phyloP scores from a whole-genome alignment of 2,888 invertebrate genomes.

The Spisula solida region DNA sequence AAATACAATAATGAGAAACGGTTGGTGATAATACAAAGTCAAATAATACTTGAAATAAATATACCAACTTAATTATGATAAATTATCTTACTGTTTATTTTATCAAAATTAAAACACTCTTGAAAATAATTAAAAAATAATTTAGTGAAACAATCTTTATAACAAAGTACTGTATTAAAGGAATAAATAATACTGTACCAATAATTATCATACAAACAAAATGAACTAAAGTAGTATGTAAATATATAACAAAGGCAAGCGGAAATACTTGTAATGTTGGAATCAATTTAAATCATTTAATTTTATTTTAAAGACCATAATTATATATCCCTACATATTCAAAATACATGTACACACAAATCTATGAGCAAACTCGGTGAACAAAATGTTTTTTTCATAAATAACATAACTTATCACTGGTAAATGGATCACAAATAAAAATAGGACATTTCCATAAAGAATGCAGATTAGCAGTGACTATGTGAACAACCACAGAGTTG shows the following conservation, averaged over 20 bases:
- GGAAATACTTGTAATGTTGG: too few relatives aligned
- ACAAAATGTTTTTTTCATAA: neutral
- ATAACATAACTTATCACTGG: neutral
- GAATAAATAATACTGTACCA: neutral
- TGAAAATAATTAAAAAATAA: neutral
- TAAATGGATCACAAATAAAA: neutral
- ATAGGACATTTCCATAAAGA: neutral
- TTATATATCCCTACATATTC: too few relatives aligned
- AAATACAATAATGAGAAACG: neutral
- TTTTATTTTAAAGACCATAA: too few relatives aligned
- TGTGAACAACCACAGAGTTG: neutral
- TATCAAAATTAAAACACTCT: neutral
- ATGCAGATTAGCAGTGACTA: slow-evolving; percentile 1
- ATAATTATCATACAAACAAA: neutral
- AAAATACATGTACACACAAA: too few relatives aligned
- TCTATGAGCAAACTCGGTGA: neutral
- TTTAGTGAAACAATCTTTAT: neutral
- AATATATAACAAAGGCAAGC: too few relatives aligned
- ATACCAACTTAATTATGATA: neutral
- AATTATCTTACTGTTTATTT: neutral
- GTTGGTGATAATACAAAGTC: neutral
- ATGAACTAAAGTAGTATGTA: too few relatives aligned
- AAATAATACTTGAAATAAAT: too few relatives aligned
- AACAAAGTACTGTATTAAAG: neutral
- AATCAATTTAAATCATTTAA: too few relatives aligned